Evolutionary conservation across 1,140 invertebrate species (phyloP), one percentile per base, ranked within the genome.

Genomic region (Drosophila equinoxialis): DNA sequence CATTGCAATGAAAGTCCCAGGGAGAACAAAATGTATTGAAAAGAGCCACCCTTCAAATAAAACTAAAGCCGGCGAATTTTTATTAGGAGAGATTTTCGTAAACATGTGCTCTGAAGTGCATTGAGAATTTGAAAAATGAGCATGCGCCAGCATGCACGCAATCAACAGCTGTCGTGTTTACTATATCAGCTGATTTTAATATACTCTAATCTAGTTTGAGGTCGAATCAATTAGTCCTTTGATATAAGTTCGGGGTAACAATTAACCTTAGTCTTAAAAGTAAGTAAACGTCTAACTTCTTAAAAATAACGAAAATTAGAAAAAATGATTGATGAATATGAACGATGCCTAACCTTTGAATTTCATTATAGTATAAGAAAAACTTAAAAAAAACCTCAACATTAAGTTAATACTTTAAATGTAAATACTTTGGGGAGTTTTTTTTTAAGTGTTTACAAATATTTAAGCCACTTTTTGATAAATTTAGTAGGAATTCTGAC

Each of bases 91-190:
- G 17, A 7, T 17, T 58, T 58, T 37, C 14, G 55, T 58, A 35
- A 58, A 58, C 55, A 58, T 17, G 33, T 58, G 55, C 30, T 26
- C 14, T 17, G 7, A 59, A 59, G 14, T 59, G 57, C 57, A 59
- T 59, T 35, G 35, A 33, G 35, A 59, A 59, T 17, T 35, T 51
- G 11, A 1, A 51, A 51, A 23, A 51, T 17, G 57, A 26, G 35
- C 57, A 59, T 59, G 57, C 57, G 57, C 33, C n/a, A 14, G 1
- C 8, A 11, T 17, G 33, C 45, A 51, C 57, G 33, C 57, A 39
- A 59, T 33, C 14, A 59, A 37, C 57, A 59, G 33, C 14, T 39
- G 57, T 17, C 30, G n/a, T 17, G 13, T 37, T 37, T 37, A 5
- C 7, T 8, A 20, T 11, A 39, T 59, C 57, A 59, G 57, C 57